Evolutionary conservation across 1,140 invertebrate species (phyloP), one percentile per base, ranked within the genome.

Genomic region (Cheumatopsyche charites): DNA sequence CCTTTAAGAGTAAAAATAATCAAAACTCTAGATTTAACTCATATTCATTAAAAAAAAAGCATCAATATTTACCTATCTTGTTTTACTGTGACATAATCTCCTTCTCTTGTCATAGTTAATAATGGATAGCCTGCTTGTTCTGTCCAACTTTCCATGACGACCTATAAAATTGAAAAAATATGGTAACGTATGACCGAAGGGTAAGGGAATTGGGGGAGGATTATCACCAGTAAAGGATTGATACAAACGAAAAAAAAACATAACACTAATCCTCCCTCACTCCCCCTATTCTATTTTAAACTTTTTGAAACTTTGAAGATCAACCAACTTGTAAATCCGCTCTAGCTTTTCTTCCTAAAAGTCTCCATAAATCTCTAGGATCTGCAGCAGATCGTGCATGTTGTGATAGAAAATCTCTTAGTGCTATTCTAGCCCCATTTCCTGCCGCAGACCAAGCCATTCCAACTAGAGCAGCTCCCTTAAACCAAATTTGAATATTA

Each of bases 121-220:
- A 92, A 77, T 1, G 91, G 90, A 77, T 90, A 95, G 9, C 93
- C 92, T 84, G 91, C 93, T 82, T 94, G 92, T 52, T 90, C 83
- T 0, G 91, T 94, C 93, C 93, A 95, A 0, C 92, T 93, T 74
- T 94, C 91, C 91, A 95, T 93, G 67, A 95, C 89, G 9, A 83
- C 84, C 89, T 90, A 36, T 76, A 3, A 79, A 11, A 73, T 21
- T 63, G 6, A 19, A 21, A 4, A 4, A 58, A n/a, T 4, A 36
- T 4, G 29, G 9, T 36, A n/a, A n/a, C n/a, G n/a, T n/a, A n/a
- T n/a, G n/a, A n/a, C n/a, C n/a, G n/a, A n/a, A n/a, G n/a, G n/a
- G n/a, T n/a, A n/a, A n/a, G n/a, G n/a, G n/a, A n/a, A n/a, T n/a
- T n/a, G n/a, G n/a, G n/a, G n/a, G n/a, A n/a, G n/a, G n/a, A 36